phyloP scores from a whole-genome alignment of 2,113 vertebrate species.

The Phocoena sinus region DNA sequence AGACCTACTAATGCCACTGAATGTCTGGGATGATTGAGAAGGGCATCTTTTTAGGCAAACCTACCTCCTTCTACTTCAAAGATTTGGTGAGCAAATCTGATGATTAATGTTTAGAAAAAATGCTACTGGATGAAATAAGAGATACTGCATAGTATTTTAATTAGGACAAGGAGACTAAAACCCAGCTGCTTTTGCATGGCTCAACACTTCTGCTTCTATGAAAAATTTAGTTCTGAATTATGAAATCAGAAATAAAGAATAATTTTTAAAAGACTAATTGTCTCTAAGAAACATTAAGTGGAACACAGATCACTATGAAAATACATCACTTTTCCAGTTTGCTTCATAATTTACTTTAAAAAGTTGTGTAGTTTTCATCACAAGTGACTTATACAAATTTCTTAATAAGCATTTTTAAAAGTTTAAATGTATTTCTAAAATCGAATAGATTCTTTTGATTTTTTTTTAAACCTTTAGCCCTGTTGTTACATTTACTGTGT shows the following conservation, averaged over 20 bases:
- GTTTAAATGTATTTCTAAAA: slow-evolving; percentile 71
- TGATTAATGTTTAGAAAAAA: slow-evolving; percentile 73
- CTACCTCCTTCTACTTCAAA: slow-evolving; percentile 20
- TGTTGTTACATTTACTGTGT: slow-evolving; percentile 73
- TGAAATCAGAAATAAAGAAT: slow-evolving; percentile 83
- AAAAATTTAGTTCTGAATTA: slow-evolving; percentile 79
- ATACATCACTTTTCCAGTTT: slow-evolving; percentile 84
- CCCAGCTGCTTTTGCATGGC: slow-evolving; percentile 70
- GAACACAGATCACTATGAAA: slow-evolving; percentile 83
- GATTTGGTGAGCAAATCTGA: slow-evolving; percentile 67
- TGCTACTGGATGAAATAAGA: slow-evolving; percentile 74
- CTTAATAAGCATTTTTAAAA: slow-evolving; percentile 79
- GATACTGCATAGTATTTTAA: slow-evolving; percentile 84
- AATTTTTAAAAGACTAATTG: slow-evolving; percentile 80
- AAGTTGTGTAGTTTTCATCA: slow-evolving; percentile 79
- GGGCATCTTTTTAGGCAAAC: slow-evolving; percentile 35
- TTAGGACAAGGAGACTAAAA: slow-evolving; percentile 69
- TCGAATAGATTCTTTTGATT: slow-evolving; percentile 58
- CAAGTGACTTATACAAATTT: slow-evolving; percentile 81
- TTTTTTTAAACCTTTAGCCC: slow-evolving; percentile 76
- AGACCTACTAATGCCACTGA: slow-evolving; percentile 57
- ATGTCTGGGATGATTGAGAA: slow-evolving; percentile 31
- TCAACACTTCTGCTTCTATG: slow-evolving; percentile 70
- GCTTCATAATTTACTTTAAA: slow-evolving; percentile 85
- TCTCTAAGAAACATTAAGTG: slow-evolving; percentile 82